A percentile compares a stretch with the other conserved stretches of the same genome.
These are phyloP conservation scores for Mustela lutreola DNA, from an alignment of 2,113 vertebrate species.

Conservation along the genomic window DNA sequence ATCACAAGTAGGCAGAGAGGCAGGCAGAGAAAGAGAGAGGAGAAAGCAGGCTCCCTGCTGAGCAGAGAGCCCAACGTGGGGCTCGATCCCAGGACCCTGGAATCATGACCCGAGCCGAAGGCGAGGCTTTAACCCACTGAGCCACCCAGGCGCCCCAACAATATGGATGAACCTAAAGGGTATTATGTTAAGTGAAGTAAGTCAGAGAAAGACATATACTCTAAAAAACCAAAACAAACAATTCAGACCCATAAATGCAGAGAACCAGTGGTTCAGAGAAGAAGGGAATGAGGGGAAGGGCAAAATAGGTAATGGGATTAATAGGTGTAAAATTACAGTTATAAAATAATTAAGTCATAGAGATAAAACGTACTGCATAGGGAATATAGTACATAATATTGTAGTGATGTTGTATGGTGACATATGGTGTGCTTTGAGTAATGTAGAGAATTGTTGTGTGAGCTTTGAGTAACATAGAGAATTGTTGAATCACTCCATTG, in stretches of 20 bases:
- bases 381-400: not conserved
- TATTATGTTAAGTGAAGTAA: not conserved
- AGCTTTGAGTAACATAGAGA: too few relatives aligned
- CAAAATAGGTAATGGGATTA: not conserved
- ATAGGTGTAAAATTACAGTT: not conserved
- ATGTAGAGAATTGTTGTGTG: not conserved
- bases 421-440: not conserved
- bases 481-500: not conserved
- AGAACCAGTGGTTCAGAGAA: not conserved
- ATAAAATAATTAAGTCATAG: not conserved
- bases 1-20: too few relatives aligned
- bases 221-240: not conserved
- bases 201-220: not conserved
- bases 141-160: not conserved
- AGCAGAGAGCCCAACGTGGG: too few relatives aligned
- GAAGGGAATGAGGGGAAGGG: not conserved
- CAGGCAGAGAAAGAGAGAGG: too few relatives aligned
- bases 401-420: not conserved
- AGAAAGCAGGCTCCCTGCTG: too few relatives aligned
- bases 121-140: too few relatives aligned
- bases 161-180: not conserved
- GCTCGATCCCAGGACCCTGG: too few relatives aligned
- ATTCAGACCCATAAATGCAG: not conserved
- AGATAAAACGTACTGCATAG: not conserved
- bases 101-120: too few relatives aligned